Base-by-base conservation (phyloP, 2,797 vertebrate species). In the Taenioides sp. region DNA sequence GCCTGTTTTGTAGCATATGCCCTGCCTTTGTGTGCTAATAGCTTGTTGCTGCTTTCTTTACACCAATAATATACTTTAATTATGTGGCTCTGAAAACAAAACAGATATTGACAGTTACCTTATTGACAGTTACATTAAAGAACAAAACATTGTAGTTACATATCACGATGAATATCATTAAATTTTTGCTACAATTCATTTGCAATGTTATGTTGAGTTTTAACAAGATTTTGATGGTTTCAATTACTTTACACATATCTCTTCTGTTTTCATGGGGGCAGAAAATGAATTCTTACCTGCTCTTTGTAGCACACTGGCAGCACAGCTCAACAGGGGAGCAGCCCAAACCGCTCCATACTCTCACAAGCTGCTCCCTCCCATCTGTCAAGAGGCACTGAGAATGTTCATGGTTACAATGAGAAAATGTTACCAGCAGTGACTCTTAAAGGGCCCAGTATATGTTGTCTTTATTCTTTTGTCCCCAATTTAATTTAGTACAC, bases 361-460 rank as follows among this genome's bases (percentile, higher is more conserved):
- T 72, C 81, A 87, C 91, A 89, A 89, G 88, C 91, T 92, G 89
- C 88, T 91, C 88, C 57, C 27, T 82, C 87, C 90, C 91, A 91
- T 92, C 90, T 92, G 90, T 90, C 87, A 91, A 75, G 83, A 88
- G 77, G 82, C 81, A 77, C 80, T 74, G 73, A 84, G 77, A 73
- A 80, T 83, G 65, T 83, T 58, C 65, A 79, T 85, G 77, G 77
- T 54, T 70, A 75, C 81, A 61, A 83, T 63, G 23, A 74, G 75
- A 84, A 81, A 81, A 76, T 81, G n/a, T 83, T 67, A 60, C 74
- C 73, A 71, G 68, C 63, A 75, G 67, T 75, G 34, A 80, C 40
- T 57, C 62, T 68, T 67, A 59, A 83, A 75, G 47, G 78, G 65
- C 50, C 67, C 67, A 68, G 76, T 74, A 67, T 76, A 47, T 4